Evolutionary conservation across 2,888 invertebrate genomes (phyloP), one percentile per base, ranked within the genome.

Genomic region (Hyalella azteca): DNA sequence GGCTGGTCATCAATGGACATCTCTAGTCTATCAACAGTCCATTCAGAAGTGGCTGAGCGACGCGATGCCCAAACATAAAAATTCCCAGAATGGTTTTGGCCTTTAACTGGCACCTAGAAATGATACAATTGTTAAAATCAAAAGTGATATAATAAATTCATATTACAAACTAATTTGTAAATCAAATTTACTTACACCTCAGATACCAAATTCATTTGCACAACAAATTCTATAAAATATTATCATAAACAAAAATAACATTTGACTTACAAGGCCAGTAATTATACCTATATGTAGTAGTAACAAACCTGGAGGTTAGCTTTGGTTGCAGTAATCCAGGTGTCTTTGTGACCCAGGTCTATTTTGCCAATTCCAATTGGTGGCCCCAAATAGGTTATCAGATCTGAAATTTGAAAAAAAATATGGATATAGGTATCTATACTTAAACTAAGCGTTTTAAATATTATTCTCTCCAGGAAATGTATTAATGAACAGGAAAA

Each of bases 21-120:
- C 77, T 83, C 83, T 1, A 83, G 79, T 73, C 83, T 75, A n/a
- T 83, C 80, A 4, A 83, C 78, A 36, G 39, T 80, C 83, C 83
- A 83, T n/a, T 60, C 60, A 5, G 26, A 2, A 3, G 60, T 36
- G 15, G 36, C 19, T 2, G 22, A 4, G 19, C 32, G 9, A 7
- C 81, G 76, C 11, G 80, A 78, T 15, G 81, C 81, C 77, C 79
- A 82, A 48, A 82, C 36, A 40, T 82, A 80, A 39, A 82, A 41
- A 26, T 39, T 75, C 29, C 81, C 81, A 19, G 48, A 26, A 15
- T 77, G 60, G 49, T 80, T 75, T 0, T 48, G 5, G 3, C 81
- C 81, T 36, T 59, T 76, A 9, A 82, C 40, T 11, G 81, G 81
- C 22, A 82, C 78, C 81, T 81, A n/a, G 1, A 77, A 73, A 29